Evolutionary conservation across 2,797 vertebrate genomes (phyloP), one percentile per base, ranked within the genome.

Genomic region (Typhlichthys eigenmanni): DNA sequence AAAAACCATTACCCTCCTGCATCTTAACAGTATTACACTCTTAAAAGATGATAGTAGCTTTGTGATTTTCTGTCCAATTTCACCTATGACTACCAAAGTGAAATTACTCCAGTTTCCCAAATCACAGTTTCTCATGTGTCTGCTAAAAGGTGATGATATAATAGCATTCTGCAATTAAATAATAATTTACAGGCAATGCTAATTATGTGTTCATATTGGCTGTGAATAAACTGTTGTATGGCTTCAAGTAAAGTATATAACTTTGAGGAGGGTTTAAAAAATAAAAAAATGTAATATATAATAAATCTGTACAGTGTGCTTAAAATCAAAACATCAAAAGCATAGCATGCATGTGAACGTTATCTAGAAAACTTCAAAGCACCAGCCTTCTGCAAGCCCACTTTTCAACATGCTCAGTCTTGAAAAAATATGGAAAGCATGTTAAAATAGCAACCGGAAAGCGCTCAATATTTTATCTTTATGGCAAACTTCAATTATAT

Each of bases 401-500:
- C 11, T 52, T 66, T 55, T 53, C 32, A 50, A 4, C 43, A 58
- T 58, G 55, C 58, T 61, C 57, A 17, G 49, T 61, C 47, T 60
- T 47, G 13, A 38, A 48, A 24, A 52, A 83, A 72, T 66, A 76
- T 74, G 60, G 32, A 43, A 24, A 54, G 75, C 75, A 63, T 61
- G 7, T 51, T 17, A 3, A 51, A 51, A 2, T 8, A 38, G 34
- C 34, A 38, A 7, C 34, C 34, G 8, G 49, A 51, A 17, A 51
- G 58, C 76, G 79, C 79, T 77, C 74, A 83, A 46, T 58, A 71
- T 80, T 77, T 72, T 81, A 74, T 81, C 76, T 78, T 47, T 17
- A 46, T 13, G n/a, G 53, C 62, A 62, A 87, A 85, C 71, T 77
- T 59, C 45, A 86, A 85, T 88, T 80, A 84, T 75, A 78, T 69